These are phyloP conservation scores for Actinia equina DNA, from an alignment of 64 coral and sea anemone genomes.

Conservation along the genomic window DNA sequence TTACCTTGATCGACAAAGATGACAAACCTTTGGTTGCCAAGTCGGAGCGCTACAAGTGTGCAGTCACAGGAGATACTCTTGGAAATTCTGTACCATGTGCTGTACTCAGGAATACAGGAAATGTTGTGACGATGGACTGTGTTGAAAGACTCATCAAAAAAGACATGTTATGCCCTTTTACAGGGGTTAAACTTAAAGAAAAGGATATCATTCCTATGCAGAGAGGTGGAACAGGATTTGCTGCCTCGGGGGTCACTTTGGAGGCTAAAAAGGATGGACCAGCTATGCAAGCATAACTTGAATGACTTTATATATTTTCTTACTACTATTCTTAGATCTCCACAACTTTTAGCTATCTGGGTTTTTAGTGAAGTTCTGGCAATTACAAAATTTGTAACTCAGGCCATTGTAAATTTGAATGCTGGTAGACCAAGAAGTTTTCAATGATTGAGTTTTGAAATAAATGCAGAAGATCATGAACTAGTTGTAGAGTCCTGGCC, in stretches of 20 bases:
- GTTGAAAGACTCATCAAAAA: slow-evolving; percentile 95
- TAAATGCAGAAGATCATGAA: too few species aligned
- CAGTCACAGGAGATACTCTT: slow-evolving; percentile 87
- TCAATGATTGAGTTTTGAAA: too few species aligned
- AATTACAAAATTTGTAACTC: too few species aligned
- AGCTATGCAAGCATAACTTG: slow-evolving; percentile 59
- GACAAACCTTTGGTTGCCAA: slow-evolving; percentile 84
- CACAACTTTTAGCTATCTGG: too few species aligned
- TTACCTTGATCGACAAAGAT: slow-evolving; percentile 63
- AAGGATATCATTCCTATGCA: slow-evolving; percentile 94
- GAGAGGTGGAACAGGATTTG: slow-evolving; percentile 97
- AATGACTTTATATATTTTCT: too few species aligned
- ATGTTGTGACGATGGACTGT: slow-evolving; percentile 98
- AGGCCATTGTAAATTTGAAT: too few species aligned
- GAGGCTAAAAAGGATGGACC: slow-evolving; percentile 93
- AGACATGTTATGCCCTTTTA: slow-evolving; percentile 96
- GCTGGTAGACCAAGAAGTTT: too few species aligned
- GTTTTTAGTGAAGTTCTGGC: too few species aligned
- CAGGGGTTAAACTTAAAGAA: slow-evolving; percentile 77
- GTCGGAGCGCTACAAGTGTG: slow-evolving; percentile 84
- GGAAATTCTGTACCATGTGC: slow-evolving; percentile 97
- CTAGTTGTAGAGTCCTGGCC: too few species aligned
- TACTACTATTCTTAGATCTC: too few species aligned
- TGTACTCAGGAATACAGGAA: slow-evolving; percentile 88
- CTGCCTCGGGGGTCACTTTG: slow-evolving; percentile 77